These are phyloP conservation scores for Mongoloraphidia duomilia DNA, from an alignment of 2,888 invertebrate species.

Conservation along the genomic window DNA sequence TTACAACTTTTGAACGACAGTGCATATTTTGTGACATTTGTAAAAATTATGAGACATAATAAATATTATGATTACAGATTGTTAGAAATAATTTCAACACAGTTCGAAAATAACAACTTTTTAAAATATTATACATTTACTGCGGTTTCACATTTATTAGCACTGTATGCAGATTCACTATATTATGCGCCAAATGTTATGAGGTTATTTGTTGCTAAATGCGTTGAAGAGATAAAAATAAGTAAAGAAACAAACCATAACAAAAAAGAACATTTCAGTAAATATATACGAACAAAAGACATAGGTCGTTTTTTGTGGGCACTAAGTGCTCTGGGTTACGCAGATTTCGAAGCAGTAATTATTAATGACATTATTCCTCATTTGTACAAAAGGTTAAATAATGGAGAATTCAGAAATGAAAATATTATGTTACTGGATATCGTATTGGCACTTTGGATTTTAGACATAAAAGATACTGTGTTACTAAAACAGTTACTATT, in stretches of 20 bases:
- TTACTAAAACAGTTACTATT: not conserved
- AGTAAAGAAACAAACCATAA: conserved; percentile 12
- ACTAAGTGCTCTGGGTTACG: conserved; percentile 17
- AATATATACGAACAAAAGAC: conserved; percentile 28
- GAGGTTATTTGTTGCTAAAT: conserved; percentile 20
- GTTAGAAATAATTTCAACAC: conserved; percentile 24
- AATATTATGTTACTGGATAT: conserved; percentile 1
- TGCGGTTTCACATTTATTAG: conserved; percentile 28
- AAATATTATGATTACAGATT: conserved; percentile 25
- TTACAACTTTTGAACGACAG: conserved; percentile 26
- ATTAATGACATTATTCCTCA: too few relatives aligned
- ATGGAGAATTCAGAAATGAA: not conserved
- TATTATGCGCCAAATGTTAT: conserved; percentile 25
- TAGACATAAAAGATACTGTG: not conserved
- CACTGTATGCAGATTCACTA: conserved; percentile 27
- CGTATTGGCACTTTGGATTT: conserved; percentile 3
- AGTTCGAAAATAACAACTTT: conserved; percentile 26
- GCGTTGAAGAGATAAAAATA: conserved; percentile 21
- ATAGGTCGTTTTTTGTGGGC: conserved; percentile 31
- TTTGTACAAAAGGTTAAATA: too few relatives aligned
- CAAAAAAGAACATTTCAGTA: conserved; percentile 14
- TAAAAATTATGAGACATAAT: conserved; percentile 29
- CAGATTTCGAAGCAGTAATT: too few relatives aligned
- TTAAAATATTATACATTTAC: conserved; percentile 24
- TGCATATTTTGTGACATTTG: conserved; percentile 25